Conservation (phyloP, 2,888 invertebrate species). For the Nomada fucata region DNA sequence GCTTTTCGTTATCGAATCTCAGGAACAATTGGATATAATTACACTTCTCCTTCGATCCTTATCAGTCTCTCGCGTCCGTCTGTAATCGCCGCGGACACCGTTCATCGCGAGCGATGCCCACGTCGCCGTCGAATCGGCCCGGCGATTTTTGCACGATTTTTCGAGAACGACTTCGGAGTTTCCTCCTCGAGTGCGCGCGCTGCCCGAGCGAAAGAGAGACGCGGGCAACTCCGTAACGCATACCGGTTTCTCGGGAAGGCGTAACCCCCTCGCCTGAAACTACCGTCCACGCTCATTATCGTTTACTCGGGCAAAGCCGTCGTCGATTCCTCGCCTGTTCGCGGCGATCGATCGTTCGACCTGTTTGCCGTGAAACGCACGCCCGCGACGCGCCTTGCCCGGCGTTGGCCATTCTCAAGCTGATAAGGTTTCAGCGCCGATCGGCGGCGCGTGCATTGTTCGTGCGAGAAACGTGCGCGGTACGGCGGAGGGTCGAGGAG, state of each 20-base stretch:
- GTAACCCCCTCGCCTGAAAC: conserved; percentile 75
- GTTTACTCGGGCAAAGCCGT: conserved; percentile 65
- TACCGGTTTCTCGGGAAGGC: conserved; percentile 77
- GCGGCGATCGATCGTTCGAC: conserved; percentile 61
- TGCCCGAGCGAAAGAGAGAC: conserved; percentile 50
- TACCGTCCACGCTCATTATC: conserved; percentile 78
- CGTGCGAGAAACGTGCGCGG: background rate
- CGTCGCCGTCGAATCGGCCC: background rate
- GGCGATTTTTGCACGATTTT: conserved; percentile 40
- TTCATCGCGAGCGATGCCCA: background rate
- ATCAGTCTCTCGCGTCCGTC: background rate
- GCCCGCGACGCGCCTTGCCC: conserved; percentile 33
- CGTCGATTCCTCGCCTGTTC: conserved; percentile 60
- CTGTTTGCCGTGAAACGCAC: conserved; percentile 47
- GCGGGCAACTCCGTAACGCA: conserved; percentile 64
- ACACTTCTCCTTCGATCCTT: too few relatives aligned
- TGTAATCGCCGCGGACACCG: background rate
- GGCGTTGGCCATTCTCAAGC: background rate
- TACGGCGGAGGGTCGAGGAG: background rate
- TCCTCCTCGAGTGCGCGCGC: conserved; percentile 56
- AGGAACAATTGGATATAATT: too few relatives aligned
- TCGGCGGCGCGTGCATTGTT: background rate
- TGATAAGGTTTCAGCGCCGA: conserved; percentile 9
- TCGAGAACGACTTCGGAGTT: conserved; percentile 51
- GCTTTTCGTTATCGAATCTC: too few relatives aligned